These are phyloP conservation scores for Ruditapes philippinarum DNA, from an alignment of 1,140 invertebrate species.

Conservation along the genomic window DNA sequence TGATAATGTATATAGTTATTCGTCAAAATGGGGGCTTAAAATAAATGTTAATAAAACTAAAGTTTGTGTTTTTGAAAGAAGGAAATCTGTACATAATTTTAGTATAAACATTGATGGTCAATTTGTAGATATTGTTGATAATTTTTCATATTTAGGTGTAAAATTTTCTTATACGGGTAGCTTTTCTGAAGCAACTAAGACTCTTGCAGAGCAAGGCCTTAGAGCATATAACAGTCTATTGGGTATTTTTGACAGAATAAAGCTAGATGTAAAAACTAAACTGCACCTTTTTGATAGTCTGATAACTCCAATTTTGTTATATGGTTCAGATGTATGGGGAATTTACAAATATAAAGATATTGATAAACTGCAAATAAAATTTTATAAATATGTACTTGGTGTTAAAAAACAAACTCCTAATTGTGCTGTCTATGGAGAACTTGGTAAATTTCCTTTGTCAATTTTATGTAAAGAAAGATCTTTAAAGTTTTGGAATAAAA, in stretches of 20 bases:
- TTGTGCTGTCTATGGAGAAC: slow-evolving; percentile 13
- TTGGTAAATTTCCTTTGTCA: slow-evolving; percentile 36
- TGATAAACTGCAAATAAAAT: slow-evolving; percentile 45
- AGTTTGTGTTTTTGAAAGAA: slow-evolving; percentile 38
- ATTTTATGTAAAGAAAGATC: slow-evolving; percentile 41
- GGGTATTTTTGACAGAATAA: slow-evolving; percentile 1
- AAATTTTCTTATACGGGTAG: slow-evolving; percentile 29
- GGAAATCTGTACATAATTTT: neutral
- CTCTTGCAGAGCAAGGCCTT: neutral
- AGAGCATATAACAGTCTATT: slow-evolving; percentile 35
- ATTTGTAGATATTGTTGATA: slow-evolving; percentile 6
- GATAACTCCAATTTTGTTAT: slow-evolving; percentile 43
- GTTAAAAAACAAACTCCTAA: slow-evolving; percentile 34
- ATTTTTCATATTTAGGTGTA: slow-evolving; percentile 9
- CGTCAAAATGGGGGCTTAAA: slow-evolving; percentile 26
- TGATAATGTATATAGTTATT: slow-evolving; percentile 3
- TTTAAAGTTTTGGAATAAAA: slow-evolving; percentile 17
- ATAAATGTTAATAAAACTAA: slow-evolving; percentile 30
- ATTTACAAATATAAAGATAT: slow-evolving; percentile 12
- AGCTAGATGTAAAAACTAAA: slow-evolving; percentile 28
- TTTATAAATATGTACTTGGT: slow-evolving; percentile 38
- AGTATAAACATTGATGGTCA: neutral
- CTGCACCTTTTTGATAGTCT: slow-evolving; percentile 20
- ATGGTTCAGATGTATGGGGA: slow-evolving; percentile 58
- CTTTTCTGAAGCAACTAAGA: neutral